Base-by-base conservation (phyloP, 2,797 vertebrate species). In the Simalia tracyae region DNA sequence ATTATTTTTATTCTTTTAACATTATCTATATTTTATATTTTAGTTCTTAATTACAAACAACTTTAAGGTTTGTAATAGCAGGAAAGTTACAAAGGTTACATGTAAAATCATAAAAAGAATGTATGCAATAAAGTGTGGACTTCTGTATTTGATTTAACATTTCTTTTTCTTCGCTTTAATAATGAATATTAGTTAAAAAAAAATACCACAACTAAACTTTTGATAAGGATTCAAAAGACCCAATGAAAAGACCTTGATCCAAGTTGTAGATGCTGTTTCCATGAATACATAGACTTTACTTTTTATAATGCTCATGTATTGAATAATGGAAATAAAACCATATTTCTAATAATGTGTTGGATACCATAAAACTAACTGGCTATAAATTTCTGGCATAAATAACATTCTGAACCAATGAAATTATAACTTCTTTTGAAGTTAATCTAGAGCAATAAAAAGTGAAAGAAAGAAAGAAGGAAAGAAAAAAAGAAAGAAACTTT, bases 391-490 rank as follows among this genome's bases (percentile, higher is more conserved):
- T 36, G 92, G 11, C 90, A 92, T 91, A 94, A 89, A 81, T 87
- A 8, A 91, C 91, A 84, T 88, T 19, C 50, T 89, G 94, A 87
- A 95, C 68, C 95, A 94, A 94, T 86, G 63, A 72, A 95, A 46
- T 3, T 0, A 60, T 24, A 64, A 68, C 60, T 96, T 95, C 91
- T 81, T 94, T 31, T 66, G 87, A 28, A 14, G 15, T 66, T 85
- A 90, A 89, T 90, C 50, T 92, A 22, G 63, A 86, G 7, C 15
- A 31, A 68, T 9, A 93, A 92, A 95, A 56, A 93, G 36, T 36
- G 94, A 94, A 93, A 2, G 31, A 63, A 86, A 92, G 22, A 31
- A 87, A 81, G 0, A 14, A 36, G 2, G 36, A 36, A 56, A 93
- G 94, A 94, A 93, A 2, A n/a, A 63, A 86, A 92, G 22, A 31